These are phyloP conservation scores for Corythoichthys haematopterus DNA, from an alignment of 2,113 vertebrate species.

Conservation along the genomic window DNA sequence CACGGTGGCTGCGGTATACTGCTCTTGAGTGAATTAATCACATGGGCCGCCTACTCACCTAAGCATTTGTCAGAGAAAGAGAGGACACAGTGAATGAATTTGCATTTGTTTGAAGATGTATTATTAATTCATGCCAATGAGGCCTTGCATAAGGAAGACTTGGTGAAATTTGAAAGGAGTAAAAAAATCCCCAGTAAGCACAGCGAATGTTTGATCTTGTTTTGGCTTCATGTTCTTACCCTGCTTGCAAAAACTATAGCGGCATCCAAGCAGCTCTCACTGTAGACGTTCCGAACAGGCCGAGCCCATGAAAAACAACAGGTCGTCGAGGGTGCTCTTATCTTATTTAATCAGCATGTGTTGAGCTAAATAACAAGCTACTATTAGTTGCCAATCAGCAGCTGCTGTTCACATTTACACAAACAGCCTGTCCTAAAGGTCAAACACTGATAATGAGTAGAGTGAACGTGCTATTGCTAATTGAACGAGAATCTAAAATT, in stretches of 20 bases:
- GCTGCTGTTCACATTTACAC: slow-evolving; percentile 51
- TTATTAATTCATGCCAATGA: slow-evolving; percentile 70
- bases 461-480: slow-evolving; percentile 54
- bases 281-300: slow-evolving; percentile 24
- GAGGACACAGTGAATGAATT: slow-evolving; percentile 61
- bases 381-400: slow-evolving; percentile 58
- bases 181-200: slow-evolving; percentile 29
- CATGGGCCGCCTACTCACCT: slow-evolving; percentile 56
- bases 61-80: slow-evolving; percentile 61
- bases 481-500: slow-evolving; percentile 56
- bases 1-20: slow-evolving; percentile 33
- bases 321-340: slow-evolving; percentile 31
- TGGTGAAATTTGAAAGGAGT: slow-evolving; percentile 30
- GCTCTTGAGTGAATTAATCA: slow-evolving; percentile 43
- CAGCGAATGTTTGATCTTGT: slow-evolving; percentile 40
- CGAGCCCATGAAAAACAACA: slow-evolving; percentile 32
- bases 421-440: slow-evolving; percentile 67
- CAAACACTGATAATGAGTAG: slow-evolving; percentile 67
- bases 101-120: slow-evolving; percentile 69
- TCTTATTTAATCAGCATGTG: slow-evolving; percentile 74
- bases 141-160: slow-evolving; percentile 45
- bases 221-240: slow-evolving; percentile 28
- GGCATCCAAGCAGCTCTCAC: slow-evolving; percentile 38
- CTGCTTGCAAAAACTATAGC: slow-evolving; percentile 20
- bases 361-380: slow-evolving; percentile 59